Conservation (phyloP, 2,888 invertebrate species). For the Drosophila pullipes region DNA sequence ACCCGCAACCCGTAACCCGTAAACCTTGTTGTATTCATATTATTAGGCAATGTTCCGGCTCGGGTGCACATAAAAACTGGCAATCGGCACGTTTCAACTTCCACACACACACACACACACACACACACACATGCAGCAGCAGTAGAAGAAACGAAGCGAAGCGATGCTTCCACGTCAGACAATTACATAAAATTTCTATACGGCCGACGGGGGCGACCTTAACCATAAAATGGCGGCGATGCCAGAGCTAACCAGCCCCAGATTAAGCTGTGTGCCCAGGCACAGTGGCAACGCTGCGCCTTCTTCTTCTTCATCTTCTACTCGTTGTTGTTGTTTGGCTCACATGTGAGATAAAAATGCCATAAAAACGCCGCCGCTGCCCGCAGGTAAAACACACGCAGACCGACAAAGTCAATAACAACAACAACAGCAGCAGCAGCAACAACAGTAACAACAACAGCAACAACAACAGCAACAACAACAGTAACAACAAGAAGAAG, state of each 20-base stretch:
- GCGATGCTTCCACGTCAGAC: constrained; percentile 38
- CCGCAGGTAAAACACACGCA: constrained; percentile 69
- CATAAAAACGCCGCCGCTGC: constrained; percentile 67
- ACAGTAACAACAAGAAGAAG: constrained; percentile 25
- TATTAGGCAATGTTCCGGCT: constrained; percentile 43
- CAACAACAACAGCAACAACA: constrained; percentile 15
- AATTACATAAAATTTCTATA: constrained; percentile 49
- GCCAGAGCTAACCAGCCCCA: constrained; percentile 29
- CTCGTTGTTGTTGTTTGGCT: constrained; percentile 25
- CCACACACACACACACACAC: constrained; percentile 31
- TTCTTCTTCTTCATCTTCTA: neutral
- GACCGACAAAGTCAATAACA: constrained; percentile 58
- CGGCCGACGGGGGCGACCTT: constrained; percentile 56
- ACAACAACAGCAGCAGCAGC: constrained; percentile 34
- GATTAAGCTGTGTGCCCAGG: constrained; percentile 55
- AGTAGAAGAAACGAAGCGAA: neutral
- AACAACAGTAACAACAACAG: constrained; percentile 1
- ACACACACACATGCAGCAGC: neutral
- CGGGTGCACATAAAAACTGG: constrained; percentile 38
- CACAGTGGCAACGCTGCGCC: constrained; percentile 42
- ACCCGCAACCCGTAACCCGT: neutral
- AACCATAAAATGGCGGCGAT: constrained; percentile 73
- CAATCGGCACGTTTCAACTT: constrained; percentile 73
- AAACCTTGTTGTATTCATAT: constrained; percentile 5
- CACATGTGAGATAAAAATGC: constrained; percentile 63